phyloP scores from a whole-genome alignment of 2,113 vertebrate genomes.

The Brachypteracias leptosomus region DNA sequence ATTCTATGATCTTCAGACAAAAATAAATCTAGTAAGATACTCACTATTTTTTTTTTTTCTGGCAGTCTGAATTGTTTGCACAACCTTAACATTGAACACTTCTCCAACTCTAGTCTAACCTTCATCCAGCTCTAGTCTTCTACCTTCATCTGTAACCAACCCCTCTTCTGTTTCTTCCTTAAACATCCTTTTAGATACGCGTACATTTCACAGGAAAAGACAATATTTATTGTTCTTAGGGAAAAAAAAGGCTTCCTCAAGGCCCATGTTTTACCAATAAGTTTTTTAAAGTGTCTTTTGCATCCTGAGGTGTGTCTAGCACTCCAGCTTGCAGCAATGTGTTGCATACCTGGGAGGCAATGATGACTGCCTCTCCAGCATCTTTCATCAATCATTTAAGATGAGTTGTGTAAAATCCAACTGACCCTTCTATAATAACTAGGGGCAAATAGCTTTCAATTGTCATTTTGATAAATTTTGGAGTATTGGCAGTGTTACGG shows the following conservation, averaged over 20 bases:
- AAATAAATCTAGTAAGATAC: background rate
- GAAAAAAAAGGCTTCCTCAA: background rate
- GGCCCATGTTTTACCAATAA: background rate
- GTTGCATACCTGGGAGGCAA: background rate
- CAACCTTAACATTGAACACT: background rate
- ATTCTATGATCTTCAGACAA: too few relatives aligned
- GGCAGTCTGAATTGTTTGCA: background rate
- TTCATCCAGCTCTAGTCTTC: too few relatives aligned
- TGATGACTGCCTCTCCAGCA: background rate
- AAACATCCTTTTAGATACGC: background rate
- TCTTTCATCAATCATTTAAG: conserved; percentile 35
- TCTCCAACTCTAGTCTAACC: background rate
- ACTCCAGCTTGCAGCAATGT: background rate
- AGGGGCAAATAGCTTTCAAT: conserved; percentile 22
- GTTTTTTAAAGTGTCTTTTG: background rate
- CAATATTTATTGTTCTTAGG: background rate
- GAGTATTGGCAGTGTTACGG: conserved; percentile 25
- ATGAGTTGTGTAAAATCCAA: conserved; percentile 39
- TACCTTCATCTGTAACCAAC: background rate
- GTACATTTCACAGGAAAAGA: background rate
- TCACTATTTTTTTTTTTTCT: background rate
- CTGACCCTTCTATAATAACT: conserved; percentile 46
- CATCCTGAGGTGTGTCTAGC: background rate
- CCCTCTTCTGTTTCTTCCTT: background rate
- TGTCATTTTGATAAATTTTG: conserved; percentile 58